Percentiles rank a stretch among this genome's conserved stretches.
Evolutionary conservation across 2,113 vertebrate genomes (phyloP).

Genomic region (Entelurus aequoreus): DNA sequence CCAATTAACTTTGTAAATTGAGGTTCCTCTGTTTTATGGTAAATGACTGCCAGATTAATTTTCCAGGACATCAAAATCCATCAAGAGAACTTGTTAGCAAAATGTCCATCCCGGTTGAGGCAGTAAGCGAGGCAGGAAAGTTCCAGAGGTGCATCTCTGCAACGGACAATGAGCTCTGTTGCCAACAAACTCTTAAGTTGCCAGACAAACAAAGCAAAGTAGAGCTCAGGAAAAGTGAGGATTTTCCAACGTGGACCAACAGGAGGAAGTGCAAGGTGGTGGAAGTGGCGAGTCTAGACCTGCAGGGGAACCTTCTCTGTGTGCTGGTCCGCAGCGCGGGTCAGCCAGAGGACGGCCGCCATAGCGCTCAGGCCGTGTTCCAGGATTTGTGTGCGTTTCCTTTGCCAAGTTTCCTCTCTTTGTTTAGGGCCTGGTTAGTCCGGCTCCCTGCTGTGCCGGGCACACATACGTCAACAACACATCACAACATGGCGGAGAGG

Average conservation of each 20-base stretch:
- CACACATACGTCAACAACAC: constrained; percentile 62
- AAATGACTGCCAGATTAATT: too few species aligned
- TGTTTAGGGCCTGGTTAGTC: constrained; percentile 68
- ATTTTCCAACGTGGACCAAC: constrained; percentile 31
- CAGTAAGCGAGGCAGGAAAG: background rate
- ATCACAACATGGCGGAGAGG: constrained; percentile 47
- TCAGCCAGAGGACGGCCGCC: constrained; percentile 19
- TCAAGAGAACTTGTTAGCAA: too few species aligned
- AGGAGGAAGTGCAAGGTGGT: constrained; percentile 15
- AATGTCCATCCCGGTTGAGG: too few species aligned
- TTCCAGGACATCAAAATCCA: too few species aligned
- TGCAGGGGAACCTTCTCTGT: constrained; percentile 32
- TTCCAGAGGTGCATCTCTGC: background rate
- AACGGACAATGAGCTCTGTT: constrained; percentile 17
- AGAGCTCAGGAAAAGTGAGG: constrained; percentile 6
- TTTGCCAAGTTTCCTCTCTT: constrained; percentile 73
- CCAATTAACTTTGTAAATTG: too few species aligned
- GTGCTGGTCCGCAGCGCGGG: constrained; percentile 20
- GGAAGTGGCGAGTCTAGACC: constrained; percentile 42
- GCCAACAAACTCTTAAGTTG: background rate
- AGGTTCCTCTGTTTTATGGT: too few species aligned
- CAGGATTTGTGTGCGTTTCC: constrained; percentile 37
- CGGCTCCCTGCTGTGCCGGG: constrained; percentile 52
- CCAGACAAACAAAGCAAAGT: constrained; percentile 4
- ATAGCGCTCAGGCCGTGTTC: constrained; percentile 10